Base-by-base conservation (phyloP, 2,113 vertebrate species). In the Grus americana region DNA sequence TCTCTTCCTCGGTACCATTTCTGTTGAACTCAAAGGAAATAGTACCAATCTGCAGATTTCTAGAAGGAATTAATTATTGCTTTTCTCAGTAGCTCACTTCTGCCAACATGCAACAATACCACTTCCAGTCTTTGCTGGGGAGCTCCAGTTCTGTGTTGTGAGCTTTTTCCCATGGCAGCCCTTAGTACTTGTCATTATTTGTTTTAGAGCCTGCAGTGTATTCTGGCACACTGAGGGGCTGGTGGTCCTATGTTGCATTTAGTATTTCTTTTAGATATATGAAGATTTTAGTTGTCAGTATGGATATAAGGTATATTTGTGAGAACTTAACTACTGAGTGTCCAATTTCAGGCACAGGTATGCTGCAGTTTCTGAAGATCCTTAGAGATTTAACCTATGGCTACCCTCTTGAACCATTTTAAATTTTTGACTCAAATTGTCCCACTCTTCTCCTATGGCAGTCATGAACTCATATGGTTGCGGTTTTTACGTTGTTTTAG, bases 171-270 rank as follows among this genome's bases (percentile, higher is more conserved):
- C 5, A 2, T 13, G 49, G 38, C 47, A 82, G 27, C 27, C 34
- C 21, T 59, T 29, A 21, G 16, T 36, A 3, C 42, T 78, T 58
- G 38, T 19, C 21, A 2, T 65, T 27, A 40, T 44, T 59, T 86
- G 18, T 59, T 26, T 82, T 27, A 4, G 44, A 57, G 27, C 12
- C 36, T 24, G 18, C 38, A 42, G 2, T 10, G 36, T 38, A 5
- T 15, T 15, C 22, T 40, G 72, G 17, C 32, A 65, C 11, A 10
- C 7, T 5, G 15, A 18, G 36, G 26, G 46, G 18, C 32, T 74
- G 42, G 1, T 19, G 27, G 14, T 79, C 38, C 19, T 15, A 1
- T 20, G 16, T 4, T 23, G 20, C n/a, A 4, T 11, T 63, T 2
- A 5, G 27, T 29, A 27, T 26, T 76, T 73, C 5, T 32, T 55